Percentiles rank a stretch among this genome's conserved stretches.
Evolutionary conservation across 1,140 invertebrate genomes (phyloP).

Genomic region (Ceratina calcarata): DNA sequence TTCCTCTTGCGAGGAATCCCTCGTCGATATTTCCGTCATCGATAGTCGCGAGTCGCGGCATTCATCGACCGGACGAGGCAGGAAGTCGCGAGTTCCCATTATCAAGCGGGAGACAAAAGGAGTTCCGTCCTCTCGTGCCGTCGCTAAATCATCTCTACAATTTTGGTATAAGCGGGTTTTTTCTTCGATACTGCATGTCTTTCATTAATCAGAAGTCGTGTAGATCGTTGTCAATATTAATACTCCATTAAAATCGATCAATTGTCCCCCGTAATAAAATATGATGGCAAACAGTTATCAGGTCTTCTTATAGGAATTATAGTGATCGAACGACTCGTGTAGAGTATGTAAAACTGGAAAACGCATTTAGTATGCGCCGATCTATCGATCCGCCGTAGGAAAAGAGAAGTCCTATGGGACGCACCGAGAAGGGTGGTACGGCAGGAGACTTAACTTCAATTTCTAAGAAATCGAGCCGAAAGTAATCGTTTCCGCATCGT

Average conservation of each 20-base stretch:
- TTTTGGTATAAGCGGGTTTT: no score
- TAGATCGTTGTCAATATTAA: no score
- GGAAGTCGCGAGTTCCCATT: conserved; percentile 5
- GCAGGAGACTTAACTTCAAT: conserved; percentile 15
- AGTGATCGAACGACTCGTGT: no score
- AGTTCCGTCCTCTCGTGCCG: neutral
- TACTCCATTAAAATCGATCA: no score
- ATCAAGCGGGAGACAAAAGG: conserved; percentile 11
- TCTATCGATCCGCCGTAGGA: conserved; percentile 15
- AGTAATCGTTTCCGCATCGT: neutral
- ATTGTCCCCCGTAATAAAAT: no score
- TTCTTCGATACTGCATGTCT: no score
- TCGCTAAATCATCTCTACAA: neutral
- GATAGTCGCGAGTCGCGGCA: neutral
- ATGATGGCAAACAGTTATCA: no score
- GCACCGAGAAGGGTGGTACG: no score
- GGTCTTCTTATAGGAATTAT: no score
- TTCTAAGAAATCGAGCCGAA: neutral
- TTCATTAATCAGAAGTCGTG: no score
- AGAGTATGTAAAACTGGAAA: no score
- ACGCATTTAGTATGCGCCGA: neutral
- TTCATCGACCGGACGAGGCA: neutral
- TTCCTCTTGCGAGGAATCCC: conserved; percentile 1
- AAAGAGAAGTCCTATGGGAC: neutral
- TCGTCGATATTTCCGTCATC: neutral